These are phyloP conservation scores for Megalurothrips usitatus DNA, from an alignment of 2,888 invertebrate genomes.

Conservation along the genomic window DNA sequence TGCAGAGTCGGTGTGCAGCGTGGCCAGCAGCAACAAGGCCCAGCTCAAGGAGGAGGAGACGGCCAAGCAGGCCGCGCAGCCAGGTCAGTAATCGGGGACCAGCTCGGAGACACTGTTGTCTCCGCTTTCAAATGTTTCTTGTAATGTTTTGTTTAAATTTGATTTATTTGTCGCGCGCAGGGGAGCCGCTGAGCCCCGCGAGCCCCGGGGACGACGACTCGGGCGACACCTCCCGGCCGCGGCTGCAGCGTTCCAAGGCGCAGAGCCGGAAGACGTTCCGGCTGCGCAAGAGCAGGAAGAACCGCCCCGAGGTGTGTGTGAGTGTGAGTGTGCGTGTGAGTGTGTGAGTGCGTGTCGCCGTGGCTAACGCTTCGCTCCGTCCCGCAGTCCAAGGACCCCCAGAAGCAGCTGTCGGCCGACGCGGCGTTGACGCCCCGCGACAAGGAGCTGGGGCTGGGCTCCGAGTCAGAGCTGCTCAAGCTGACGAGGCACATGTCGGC, in stretches of 20 bases:
- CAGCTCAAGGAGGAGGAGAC: background rate
- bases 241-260: slow-evolving; percentile 86
- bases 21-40: slow-evolving; percentile 17
- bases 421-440: background rate
- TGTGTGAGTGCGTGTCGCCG: background rate
- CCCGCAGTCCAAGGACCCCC: slow-evolving; percentile 4
- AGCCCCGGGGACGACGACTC: slow-evolving; percentile 66
- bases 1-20: background rate
- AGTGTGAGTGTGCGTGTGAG: background rate
- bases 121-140: no score
- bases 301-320: background rate
- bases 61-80: background rate
- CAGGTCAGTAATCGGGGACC: no score
- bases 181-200: slow-evolving; percentile 72
- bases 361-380: background rate
- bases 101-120: no score
- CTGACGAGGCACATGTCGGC: background rate
- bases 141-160: no score
- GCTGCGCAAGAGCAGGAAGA: slow-evolving; percentile 61
- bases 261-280: slow-evolving; percentile 93
- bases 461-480: slow-evolving; percentile 22
- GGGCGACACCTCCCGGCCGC: slow-evolving; percentile 58
- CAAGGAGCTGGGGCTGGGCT: slow-evolving; percentile 1
- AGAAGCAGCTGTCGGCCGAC: slow-evolving; percentile 9
- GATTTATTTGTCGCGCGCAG: slow-evolving; percentile 50